phyloP scores from a whole-genome alignment of 2,113 vertebrate species.

The Toxostoma redivivum region DNA sequence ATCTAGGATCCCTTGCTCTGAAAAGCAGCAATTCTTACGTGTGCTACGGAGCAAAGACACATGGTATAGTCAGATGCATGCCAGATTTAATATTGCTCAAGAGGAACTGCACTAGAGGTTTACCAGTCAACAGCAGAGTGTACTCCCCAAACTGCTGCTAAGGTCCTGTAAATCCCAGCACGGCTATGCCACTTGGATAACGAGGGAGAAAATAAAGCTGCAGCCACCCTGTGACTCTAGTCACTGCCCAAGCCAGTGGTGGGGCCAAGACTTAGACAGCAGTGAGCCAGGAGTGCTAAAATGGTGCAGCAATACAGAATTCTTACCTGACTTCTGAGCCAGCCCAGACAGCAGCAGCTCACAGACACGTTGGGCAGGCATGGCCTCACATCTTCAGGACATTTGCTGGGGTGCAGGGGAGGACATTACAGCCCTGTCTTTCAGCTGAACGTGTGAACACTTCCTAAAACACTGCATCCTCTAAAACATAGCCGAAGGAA shows the following conservation, averaged over 20 bases:
- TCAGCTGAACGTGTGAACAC: fast-evolving
- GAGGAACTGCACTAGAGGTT: background rate
- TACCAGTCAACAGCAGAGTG: background rate
- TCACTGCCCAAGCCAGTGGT: background rate
- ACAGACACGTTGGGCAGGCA: background rate
- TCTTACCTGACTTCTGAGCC: background rate
- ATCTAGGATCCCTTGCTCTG: background rate
- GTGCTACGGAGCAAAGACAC: background rate
- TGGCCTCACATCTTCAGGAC: fast-evolving
- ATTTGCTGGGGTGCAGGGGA: background rate
- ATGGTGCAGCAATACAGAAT: background rate
- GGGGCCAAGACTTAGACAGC: background rate
- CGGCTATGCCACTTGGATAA: background rate
- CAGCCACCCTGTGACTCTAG: background rate
- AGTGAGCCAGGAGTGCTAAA: background rate
- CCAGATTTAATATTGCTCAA: background rate
- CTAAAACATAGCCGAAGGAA: background rate
- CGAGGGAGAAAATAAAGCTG: background rate
- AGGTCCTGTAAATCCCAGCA: background rate
- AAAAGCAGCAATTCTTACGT: background rate
- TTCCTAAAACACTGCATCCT: background rate
- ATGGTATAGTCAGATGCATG: background rate
- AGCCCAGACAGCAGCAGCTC: background rate
- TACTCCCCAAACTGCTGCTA: background rate
- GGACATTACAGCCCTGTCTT: background rate